These are phyloP conservation scores for Agrochola lota DNA, from an alignment of 2,888 invertebrate species.

Conservation along the genomic window DNA sequence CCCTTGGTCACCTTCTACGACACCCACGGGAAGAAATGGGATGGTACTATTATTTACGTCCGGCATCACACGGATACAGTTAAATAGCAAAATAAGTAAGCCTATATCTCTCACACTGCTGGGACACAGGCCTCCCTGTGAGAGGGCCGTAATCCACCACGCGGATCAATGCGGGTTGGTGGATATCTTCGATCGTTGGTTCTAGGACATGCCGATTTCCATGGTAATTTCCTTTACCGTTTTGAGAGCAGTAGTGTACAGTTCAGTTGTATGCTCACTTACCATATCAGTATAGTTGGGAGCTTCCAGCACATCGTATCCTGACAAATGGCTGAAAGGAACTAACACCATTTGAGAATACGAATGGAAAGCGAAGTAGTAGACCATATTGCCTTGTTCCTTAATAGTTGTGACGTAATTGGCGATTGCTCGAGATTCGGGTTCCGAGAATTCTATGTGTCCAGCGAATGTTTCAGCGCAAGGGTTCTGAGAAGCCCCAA, in stretches of 20 bases:
- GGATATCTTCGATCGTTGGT: too few species aligned
- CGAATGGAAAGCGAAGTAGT: slow-evolving; percentile 90
- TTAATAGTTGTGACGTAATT: slow-evolving; percentile 78
- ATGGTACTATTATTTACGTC: too few species aligned
- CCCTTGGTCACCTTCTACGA: too few species aligned
- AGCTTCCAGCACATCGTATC: slow-evolving; percentile 68
- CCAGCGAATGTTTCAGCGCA: slow-evolving; percentile 90
- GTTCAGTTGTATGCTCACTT: slow-evolving; percentile 42
- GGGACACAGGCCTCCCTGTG: too few species aligned
- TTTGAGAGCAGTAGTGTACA: background rate
- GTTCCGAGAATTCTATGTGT: slow-evolving; percentile 88
- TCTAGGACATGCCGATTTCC: too few species aligned
- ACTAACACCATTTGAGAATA: slow-evolving; percentile 89
- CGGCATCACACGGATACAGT: too few species aligned
- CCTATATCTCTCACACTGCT: too few species aligned
- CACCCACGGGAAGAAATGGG: too few species aligned
- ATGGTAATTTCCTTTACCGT: too few species aligned
- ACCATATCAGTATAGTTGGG: slow-evolving; percentile 86
- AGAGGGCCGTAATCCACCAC: background rate
- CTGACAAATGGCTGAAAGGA: slow-evolving; percentile 85
- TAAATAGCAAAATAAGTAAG: too few species aligned
- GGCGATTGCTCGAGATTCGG: slow-evolving; percentile 86
- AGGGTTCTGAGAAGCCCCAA: slow-evolving; percentile 82
- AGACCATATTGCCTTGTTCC: slow-evolving; percentile 75
- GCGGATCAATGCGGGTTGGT: too few species aligned